These are phyloP conservation scores for Pseudomugil tenellus DNA, from an alignment of 2,797 vertebrate genomes.

Conservation along the genomic window DNA sequence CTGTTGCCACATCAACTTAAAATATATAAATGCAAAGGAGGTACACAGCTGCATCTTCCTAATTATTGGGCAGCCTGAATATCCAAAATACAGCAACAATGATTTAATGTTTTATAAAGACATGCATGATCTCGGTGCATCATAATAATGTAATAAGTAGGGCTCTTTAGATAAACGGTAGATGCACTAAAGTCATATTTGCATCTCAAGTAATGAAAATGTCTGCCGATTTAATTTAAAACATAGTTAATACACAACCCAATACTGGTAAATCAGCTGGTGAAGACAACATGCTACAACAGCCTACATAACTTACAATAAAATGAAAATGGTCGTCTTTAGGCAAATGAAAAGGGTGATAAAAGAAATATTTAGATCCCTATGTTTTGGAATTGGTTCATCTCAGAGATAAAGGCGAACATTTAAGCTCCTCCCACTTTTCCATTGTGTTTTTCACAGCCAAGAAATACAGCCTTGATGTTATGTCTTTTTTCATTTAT, in stretches of 20 bases:
- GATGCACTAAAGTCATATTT: slow-evolving; percentile 31
- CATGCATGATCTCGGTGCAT: not conserved
- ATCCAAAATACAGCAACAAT: not conserved
- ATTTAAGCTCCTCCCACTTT: slow-evolving; percentile 19
- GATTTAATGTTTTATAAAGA: not conserved
- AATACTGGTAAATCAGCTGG: slow-evolving; percentile 20
- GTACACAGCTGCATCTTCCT: not conserved
- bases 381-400: slow-evolving; percentile 26
- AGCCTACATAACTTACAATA: too few relatives aligned
- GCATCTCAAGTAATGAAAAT: slow-evolving; percentile 17
- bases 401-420: slow-evolving; percentile 11
- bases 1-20: slow-evolving; percentile 6
- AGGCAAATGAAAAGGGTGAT: slow-evolving; percentile 15
- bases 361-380: slow-evolving; percentile 26
- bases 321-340: slow-evolving; percentile 19
- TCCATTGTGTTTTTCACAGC: slow-evolving; percentile 7
- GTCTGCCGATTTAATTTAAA: slow-evolving; percentile 38
- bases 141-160: not conserved
- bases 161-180: slow-evolving; percentile 20
- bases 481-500: slow-evolving; percentile 26
- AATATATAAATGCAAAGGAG: not conserved
- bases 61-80: not conserved
- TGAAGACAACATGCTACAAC: too few relatives aligned
- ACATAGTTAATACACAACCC: slow-evolving; percentile 18
- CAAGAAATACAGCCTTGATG: slow-evolving; percentile 41